These are phyloP conservation scores for Ligdia adustata DNA, from an alignment of 2,888 invertebrate species.

Conservation along the genomic window DNA sequence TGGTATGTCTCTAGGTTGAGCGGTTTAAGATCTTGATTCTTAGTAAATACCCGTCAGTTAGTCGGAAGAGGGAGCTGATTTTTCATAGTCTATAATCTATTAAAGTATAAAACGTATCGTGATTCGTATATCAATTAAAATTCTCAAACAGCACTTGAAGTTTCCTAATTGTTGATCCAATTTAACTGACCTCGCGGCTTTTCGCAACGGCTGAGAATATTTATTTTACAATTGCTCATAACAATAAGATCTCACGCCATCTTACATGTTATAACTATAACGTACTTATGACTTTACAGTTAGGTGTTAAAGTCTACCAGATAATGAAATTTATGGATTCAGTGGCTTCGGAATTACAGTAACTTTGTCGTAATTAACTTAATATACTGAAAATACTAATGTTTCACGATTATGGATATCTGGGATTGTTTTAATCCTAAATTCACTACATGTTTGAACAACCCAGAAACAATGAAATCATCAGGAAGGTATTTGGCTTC, in stretches of 20 bases:
- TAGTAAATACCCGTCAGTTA: too few relatives aligned
- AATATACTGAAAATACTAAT: too few relatives aligned
- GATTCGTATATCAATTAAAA: constrained; percentile 4
- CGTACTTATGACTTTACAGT: constrained; percentile 18
- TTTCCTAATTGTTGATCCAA: constrained; percentile 22
- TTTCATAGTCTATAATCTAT: too few relatives aligned
- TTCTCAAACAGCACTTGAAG: constrained; percentile 2
- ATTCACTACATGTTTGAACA: too few relatives aligned
- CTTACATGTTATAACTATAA: constrained; percentile 22
- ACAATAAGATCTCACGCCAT: constrained; percentile 36
- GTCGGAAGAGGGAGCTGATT: too few relatives aligned
- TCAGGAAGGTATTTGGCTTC: too few relatives aligned
- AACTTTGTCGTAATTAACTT: too few relatives aligned
- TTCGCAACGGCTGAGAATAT: constrained; percentile 23
- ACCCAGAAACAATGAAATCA: too few relatives aligned
- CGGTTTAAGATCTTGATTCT: too few relatives aligned
- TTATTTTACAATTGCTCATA: constrained; percentile 16
- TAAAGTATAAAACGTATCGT: constrained; percentile 2
- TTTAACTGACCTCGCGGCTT: constrained; percentile 22
- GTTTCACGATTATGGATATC: too few relatives aligned
- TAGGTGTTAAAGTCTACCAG: constrained; percentile 8
- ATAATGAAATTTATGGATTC: constrained; percentile 4
- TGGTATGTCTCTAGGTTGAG: too few relatives aligned
- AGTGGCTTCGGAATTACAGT: not conserved
- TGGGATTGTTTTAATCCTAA: too few relatives aligned